Base-by-base conservation (phyloP, 2,797 vertebrate genomes). In the Myiotriccus ornatus region DNA sequence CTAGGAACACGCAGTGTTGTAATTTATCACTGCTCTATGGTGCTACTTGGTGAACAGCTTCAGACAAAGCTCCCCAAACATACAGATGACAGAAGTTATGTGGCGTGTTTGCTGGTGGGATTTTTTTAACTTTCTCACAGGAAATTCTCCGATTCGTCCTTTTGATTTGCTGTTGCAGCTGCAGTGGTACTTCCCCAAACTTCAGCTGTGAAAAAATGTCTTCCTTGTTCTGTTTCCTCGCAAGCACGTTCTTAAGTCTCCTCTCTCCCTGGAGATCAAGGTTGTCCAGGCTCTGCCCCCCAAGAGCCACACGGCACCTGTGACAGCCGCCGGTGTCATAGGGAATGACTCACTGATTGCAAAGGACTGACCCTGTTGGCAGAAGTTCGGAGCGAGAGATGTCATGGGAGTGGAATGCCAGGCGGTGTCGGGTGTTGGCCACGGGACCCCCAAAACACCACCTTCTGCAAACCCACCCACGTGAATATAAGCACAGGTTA, bases 231-330 rank as follows among this genome's bases (percentile, higher is more conserved):
- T 21, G 6, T 70, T 94, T 89, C 81, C 75, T 89, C 1, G 0
- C 55, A 37, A 71, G 28, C 16, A 25, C 16, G 49, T 82, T 30
- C 49, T 75, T 35, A 64, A 57, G 12, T 21, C 46, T 43, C 9
- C 2, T 16, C 73, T 65, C 49, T 83, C 73, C 74, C 74, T 46
- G 22, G 74, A 87, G 62, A 84, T 74, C 24, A 23, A 9, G n/a
- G 46, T 1, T 75, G 34, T 43, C 53, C 64, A 41, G 10, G 25
- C 37, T 3, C 19, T 56, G 87, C 64, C 35, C 32, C 2, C 1
- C 14, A 5, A 5, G 37, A 49, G 56, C 50, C 1, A 1, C 74
- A 23, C 13, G 9, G 11, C 12, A 24, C 1, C 0, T 9, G 56
- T 28, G 59, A 28, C 76, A 71, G 20, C 93, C 43, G 67, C 5